A percentile compares a stretch with the other conserved stretches of the same genome.
phyloP scores from a whole-genome alignment of 2,888 invertebrate genomes.

The Melinaea marsaeus region DNA sequence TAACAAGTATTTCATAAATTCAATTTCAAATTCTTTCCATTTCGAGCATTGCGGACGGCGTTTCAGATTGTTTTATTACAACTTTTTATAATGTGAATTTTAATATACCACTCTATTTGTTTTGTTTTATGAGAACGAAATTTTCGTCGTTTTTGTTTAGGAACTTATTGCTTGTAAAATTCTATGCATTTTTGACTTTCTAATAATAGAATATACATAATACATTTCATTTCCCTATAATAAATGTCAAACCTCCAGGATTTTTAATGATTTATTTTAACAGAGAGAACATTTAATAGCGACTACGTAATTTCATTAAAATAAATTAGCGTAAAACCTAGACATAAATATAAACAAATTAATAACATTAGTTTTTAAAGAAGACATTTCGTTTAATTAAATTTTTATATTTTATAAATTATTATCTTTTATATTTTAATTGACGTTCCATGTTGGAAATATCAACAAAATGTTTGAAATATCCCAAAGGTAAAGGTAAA shows the following conservation, averaged over 20 bases:
- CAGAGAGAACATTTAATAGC: too few species aligned
- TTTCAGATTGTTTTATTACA: slow-evolving; percentile 61
- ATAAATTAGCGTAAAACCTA: too few species aligned
- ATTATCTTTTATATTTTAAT: too few species aligned
- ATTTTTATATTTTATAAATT: too few species aligned
- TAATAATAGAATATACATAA: slow-evolving; percentile 13
- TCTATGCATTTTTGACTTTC: slow-evolving; percentile 31
- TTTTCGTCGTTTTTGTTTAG: slow-evolving; percentile 48
- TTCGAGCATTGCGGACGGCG: slow-evolving; percentile 56
- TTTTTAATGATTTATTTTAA: too few species aligned
- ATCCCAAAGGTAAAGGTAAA: too few species aligned
- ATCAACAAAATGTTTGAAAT: too few species aligned
- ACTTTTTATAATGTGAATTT: slow-evolving; percentile 61
- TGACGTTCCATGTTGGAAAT: too few species aligned
- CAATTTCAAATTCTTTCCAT: slow-evolving; percentile 58
- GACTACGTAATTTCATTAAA: too few species aligned
- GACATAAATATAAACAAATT: too few species aligned
- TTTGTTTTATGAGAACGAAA: slow-evolving; percentile 53
- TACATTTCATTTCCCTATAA: not conserved
- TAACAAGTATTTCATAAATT: slow-evolving; percentile 53
- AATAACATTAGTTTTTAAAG: too few species aligned
- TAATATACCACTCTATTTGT: slow-evolving; percentile 55
- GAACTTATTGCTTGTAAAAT: slow-evolving; percentile 44
- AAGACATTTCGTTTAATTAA: too few species aligned
- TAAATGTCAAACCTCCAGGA: slow-evolving; percentile 2